A percentile compares a stretch with the other conserved stretches of the same genome.
These are phyloP conservation scores for Drosophila melanocephala DNA, from an alignment of 2,888 invertebrate genomes.

Conservation along the genomic window DNA sequence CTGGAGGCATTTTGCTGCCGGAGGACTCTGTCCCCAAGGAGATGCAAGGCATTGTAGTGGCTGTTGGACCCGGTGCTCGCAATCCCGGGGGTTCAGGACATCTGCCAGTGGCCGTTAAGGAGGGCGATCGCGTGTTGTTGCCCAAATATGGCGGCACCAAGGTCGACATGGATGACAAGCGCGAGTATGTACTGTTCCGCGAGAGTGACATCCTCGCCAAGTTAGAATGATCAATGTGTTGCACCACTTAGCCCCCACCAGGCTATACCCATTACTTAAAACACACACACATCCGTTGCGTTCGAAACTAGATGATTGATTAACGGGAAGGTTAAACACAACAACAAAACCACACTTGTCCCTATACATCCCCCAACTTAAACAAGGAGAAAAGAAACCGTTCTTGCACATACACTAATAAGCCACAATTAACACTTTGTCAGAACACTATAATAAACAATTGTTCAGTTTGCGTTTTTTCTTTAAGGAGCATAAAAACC, in stretches of 20 bases:
- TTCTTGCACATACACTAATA: background rate
- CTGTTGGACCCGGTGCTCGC: slow-evolving; percentile 95
- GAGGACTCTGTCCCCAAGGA: slow-evolving; percentile 98
- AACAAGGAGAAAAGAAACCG: background rate
- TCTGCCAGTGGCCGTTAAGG: slow-evolving; percentile 91
- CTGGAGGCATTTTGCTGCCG: slow-evolving; percentile 98
- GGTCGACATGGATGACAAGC: slow-evolving; percentile 94
- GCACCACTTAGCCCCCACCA: background rate
- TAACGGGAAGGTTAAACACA: slow-evolving; percentile 67
- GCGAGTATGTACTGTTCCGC: slow-evolving; percentile 96
- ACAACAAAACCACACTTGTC: background rate
- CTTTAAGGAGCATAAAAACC: slow-evolving; percentile 36
- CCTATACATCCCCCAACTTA: background rate
- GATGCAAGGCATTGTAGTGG: slow-evolving; percentile 95
- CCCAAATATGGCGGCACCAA: slow-evolving; percentile 99
- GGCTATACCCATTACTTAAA: background rate
- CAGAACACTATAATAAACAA: slow-evolving; percentile 51
- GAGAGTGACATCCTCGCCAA: slow-evolving; percentile 98
- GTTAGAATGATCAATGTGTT: slow-evolving; percentile 86
- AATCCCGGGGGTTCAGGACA: slow-evolving; percentile 95
- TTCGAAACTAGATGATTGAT: slow-evolving; percentile 79
- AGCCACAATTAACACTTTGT: slow-evolving; percentile 2
- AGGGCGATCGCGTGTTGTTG: slow-evolving; percentile 96
- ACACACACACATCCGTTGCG: slow-evolving; percentile 46
- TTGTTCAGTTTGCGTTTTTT: slow-evolving; percentile 62